Conservation (phyloP, 2,888 invertebrate species). For the Lobophora halterata region DNA sequence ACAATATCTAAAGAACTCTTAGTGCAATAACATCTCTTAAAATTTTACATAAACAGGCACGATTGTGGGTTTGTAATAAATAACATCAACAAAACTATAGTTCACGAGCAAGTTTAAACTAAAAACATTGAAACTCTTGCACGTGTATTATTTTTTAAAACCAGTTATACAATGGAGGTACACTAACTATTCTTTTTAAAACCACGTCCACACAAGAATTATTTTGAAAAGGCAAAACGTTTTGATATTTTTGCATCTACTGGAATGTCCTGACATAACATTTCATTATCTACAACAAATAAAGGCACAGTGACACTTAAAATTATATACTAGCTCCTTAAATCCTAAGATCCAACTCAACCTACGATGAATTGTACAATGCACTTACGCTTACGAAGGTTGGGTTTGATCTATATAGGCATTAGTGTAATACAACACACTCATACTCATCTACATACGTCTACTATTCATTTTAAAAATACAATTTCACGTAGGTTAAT, state of each 20-base stretch:
- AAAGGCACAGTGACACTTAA: conserved; percentile 75
- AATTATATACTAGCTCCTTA: no score
- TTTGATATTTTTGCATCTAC: conserved; percentile 64
- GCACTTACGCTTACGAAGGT: no score
- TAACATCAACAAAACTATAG: conserved; percentile 63
- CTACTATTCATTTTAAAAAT: conserved; percentile 41
- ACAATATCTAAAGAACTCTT: conserved; percentile 67
- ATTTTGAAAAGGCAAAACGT: conserved; percentile 42
- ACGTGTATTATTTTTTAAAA: conserved; percentile 1
- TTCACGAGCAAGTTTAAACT: conserved; percentile 23
- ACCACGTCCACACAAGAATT: conserved; percentile 22
- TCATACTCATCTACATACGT: conserved; percentile 50
- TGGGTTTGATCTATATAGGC: no score
- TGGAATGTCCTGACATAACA: conserved; percentile 62
- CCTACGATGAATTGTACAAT: no score
- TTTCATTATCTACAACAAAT: conserved; percentile 62
- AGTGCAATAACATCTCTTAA: conserved; percentile 69
- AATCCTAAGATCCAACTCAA: no score
- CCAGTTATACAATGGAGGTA: conserved; percentile 7
- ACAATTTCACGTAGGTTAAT: conserved; percentile 44
- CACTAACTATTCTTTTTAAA: conserved; percentile 11
- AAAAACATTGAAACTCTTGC: neutral
- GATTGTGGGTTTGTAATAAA: conserved; percentile 66
- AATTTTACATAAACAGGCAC: conserved; percentile 62
- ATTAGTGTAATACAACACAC: conserved; percentile 66